These are phyloP conservation scores for Tonatia bakeri DNA, from an alignment of 2,113 vertebrate species.

Conservation along the genomic window DNA sequence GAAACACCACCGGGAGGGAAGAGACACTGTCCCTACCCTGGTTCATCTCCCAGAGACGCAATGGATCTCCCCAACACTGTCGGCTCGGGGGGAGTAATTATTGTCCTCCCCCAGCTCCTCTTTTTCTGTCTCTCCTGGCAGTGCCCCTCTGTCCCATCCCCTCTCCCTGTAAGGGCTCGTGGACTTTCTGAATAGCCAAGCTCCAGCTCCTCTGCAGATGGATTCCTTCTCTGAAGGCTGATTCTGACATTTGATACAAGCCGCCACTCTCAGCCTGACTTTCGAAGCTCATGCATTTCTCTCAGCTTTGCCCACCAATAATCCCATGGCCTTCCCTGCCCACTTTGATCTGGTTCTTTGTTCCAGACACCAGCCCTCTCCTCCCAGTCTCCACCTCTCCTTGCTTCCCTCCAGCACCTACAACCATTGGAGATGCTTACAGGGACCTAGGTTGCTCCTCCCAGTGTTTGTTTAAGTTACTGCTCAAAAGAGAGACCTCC, in stretches of 20 bases:
- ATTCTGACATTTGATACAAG: slow-evolving; percentile 68
- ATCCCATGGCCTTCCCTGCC: background rate
- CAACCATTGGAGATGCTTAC: too few relatives aligned
- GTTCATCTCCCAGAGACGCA: background rate
- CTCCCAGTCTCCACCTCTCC: background rate
- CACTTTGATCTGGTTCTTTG: background rate
- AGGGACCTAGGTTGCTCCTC: background rate
- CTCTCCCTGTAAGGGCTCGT: background rate
- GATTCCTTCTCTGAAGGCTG: slow-evolving; percentile 40
- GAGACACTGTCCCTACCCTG: background rate
- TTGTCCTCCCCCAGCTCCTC: background rate
- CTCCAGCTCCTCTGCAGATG: slow-evolving; percentile 39
- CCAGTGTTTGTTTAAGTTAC: background rate
- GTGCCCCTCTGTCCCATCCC: background rate
- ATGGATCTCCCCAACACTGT: background rate
- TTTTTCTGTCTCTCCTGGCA: background rate
- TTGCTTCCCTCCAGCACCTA: background rate
- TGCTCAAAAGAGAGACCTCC: background rate
- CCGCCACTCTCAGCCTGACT: slow-evolving; percentile 54
- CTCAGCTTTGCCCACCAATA: slow-evolving; percentile 36
- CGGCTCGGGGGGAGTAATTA: background rate
- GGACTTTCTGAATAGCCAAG: slow-evolving; percentile 22
- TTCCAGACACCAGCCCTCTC: background rate
- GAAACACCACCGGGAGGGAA: background rate
- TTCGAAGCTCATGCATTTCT: slow-evolving; percentile 22